Conservation (phyloP, 2,888 invertebrate genomes). For the Trilocha varians region DNA sequence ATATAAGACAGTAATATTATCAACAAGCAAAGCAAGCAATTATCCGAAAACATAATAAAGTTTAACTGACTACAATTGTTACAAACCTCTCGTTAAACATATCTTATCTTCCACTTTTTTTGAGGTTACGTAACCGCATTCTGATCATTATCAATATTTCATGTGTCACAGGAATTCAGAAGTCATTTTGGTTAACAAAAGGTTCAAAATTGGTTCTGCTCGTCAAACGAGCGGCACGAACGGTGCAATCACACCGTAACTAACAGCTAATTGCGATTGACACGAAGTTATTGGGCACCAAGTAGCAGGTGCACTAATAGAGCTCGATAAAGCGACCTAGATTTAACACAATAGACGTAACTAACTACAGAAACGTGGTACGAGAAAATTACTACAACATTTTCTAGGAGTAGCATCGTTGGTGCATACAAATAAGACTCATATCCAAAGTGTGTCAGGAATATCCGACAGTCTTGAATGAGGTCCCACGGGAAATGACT, state of each 20-base stretch:
- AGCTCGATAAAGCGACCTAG: slow-evolving; percentile 39
- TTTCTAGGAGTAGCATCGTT: too few relatives aligned
- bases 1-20: too few relatives aligned
- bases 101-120: background rate
- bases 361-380: background rate
- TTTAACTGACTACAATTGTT: background rate
- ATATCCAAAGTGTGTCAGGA: too few relatives aligned
- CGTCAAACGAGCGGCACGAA: background rate
- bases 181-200: background rate
- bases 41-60: too few relatives aligned
- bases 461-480: too few relatives aligned
- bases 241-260: slow-evolving; percentile 13
- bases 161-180: background rate
- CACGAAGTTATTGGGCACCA: slow-evolving; percentile 6
- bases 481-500: slow-evolving; percentile 1
- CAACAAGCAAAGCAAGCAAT: too few relatives aligned
- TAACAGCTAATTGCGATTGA: slow-evolving; percentile 20
- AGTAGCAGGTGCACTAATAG: slow-evolving; percentile 24
- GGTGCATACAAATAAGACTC: too few relatives aligned
- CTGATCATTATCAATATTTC: background rate
- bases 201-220: slow-evolving; percentile 2
- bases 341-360: slow-evolving; percentile 14
- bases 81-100: background rate
- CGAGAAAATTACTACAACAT: background rate
- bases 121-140: background rate